Evolutionary conservation across 1,140 invertebrate species (phyloP).

Genomic region (Scaptomyza hsui): DNA sequence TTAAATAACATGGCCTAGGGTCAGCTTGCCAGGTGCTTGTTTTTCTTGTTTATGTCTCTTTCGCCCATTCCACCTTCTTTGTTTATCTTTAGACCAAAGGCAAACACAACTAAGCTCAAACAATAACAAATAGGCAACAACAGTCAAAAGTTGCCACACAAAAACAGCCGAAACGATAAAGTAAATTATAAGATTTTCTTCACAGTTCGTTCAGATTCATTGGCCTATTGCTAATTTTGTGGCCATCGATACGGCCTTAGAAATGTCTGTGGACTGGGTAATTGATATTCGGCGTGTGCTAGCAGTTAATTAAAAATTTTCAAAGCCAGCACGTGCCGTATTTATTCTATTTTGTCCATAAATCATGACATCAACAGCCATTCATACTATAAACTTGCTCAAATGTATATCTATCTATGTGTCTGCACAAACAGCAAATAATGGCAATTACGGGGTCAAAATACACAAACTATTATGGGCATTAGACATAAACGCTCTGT

Average conservation of each 20-base stretch:
- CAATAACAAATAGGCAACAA: constrained; percentile 60
- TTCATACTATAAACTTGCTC: too few relatives aligned
- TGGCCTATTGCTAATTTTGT: constrained; percentile 38
- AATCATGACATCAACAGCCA: constrained; percentile 76
- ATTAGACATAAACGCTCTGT: constrained; percentile 34
- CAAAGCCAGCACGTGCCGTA: constrained; percentile 53
- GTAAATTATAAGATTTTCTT: constrained; percentile 72
- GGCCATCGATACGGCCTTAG: constrained; percentile 28
- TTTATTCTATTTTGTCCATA: constrained; percentile 37
- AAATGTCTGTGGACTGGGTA: constrained; percentile 41
- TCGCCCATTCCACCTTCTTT: constrained; percentile 39
- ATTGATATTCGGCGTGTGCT: constrained; percentile 51
- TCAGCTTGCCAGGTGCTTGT: constrained; percentile 56
- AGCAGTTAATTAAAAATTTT: constrained; percentile 76
- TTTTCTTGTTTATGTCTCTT: constrained; percentile 23
- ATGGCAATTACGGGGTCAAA: constrained; percentile 56
- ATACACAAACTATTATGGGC: constrained; percentile 61
- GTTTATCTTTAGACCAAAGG: constrained; percentile 68
- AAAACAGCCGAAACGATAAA: constrained; percentile 31
- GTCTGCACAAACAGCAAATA: constrained; percentile 54
- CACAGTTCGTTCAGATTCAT: constrained; percentile 41
- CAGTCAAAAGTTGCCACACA: constrained; percentile 51
- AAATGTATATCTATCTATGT: constrained; percentile 8
- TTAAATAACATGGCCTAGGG: constrained; percentile 70
- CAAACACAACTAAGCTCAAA: constrained; percentile 73